Evolutionary conservation across 2,113 vertebrate genomes (phyloP).

Genomic region (Oreochromis niloticus): DNA sequence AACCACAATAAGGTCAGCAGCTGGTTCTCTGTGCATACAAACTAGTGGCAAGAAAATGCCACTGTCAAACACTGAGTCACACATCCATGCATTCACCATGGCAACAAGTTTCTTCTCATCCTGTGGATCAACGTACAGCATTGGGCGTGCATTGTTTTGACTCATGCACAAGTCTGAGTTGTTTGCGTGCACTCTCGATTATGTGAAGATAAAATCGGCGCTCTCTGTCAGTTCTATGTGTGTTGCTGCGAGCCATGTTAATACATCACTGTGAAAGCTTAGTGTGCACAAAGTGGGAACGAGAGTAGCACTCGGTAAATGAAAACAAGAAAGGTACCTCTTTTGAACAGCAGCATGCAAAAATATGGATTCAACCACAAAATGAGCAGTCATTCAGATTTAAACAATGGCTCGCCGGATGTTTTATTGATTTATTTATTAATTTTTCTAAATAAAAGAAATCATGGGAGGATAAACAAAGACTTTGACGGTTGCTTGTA

Average conservation of each 20-base stretch:
- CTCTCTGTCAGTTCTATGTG: neutral
- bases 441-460: neutral
- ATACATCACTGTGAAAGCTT: neutral
- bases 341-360: neutral
- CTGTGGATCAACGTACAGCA: neutral
- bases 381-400: neutral
- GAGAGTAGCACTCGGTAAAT: neutral
- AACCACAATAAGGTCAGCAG: neutral
- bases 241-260: neutral
- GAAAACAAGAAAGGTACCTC: slow-evolving; percentile 5
- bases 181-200: neutral
- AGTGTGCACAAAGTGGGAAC: neutral
- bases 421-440: neutral
- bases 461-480: neutral
- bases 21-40: neutral
- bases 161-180: neutral
- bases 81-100: slow-evolving; percentile 38
- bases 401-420: neutral
- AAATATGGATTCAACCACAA: neutral
- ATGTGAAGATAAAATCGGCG: neutral
- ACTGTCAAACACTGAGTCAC: neutral
- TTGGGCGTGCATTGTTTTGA: neutral
- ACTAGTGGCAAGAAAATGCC: slow-evolving; percentile 8
- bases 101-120: slow-evolving; percentile 34
- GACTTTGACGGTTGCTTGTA: neutral